Conservation (phyloP, 2,113 vertebrate species). For the Notarius quadriscutis region DNA sequence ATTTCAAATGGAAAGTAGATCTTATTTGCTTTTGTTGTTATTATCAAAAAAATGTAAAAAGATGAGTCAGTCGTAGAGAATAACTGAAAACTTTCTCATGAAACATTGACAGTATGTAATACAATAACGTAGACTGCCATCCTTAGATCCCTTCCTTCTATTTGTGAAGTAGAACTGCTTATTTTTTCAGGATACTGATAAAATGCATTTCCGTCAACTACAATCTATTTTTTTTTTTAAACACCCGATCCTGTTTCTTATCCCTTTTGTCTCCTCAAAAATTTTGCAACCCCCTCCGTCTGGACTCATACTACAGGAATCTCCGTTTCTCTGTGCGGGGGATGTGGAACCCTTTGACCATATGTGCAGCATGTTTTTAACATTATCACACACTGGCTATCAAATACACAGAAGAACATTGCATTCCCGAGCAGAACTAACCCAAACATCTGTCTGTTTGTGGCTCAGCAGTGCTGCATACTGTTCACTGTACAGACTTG, state of each 20-base stretch:
- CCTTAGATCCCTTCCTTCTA: background rate
- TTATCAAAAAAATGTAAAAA: background rate
- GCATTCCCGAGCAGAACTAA: background rate
- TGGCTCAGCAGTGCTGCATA: background rate
- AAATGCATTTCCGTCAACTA: background rate
- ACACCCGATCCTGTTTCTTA: background rate
- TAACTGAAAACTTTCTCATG: background rate
- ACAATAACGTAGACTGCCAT: background rate
- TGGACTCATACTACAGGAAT: background rate
- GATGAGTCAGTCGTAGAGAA: background rate
- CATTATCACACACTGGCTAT: background rate
- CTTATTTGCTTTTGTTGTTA: background rate
- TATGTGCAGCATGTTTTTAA: background rate
- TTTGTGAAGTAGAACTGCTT: background rate
- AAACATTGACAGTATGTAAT: too few species aligned
- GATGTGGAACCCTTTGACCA: background rate
- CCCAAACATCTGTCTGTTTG: background rate
- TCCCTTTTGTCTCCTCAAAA: background rate
- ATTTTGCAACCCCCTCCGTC: background rate
- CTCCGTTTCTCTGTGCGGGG: background rate
- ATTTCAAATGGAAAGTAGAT: background rate
- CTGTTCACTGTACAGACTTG: background rate
- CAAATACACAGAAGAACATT: background rate
- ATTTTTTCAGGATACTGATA: background rate
- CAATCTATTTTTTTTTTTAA: background rate